phyloP scores from a whole-genome alignment of 2,797 vertebrate genomes.

The Phoxinus dragarum region DNA sequence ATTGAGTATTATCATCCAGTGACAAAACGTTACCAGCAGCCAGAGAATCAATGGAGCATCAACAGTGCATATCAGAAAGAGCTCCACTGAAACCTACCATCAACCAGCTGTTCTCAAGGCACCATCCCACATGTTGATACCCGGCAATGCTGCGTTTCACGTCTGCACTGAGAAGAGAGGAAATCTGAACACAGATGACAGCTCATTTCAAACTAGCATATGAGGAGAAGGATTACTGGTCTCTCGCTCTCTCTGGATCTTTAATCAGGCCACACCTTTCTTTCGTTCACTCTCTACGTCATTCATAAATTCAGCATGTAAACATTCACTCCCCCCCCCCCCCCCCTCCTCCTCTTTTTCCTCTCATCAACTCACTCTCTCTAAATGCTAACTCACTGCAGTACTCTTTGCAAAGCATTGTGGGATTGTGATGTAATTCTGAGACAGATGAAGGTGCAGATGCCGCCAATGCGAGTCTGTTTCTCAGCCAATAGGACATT shows the following conservation, averaged over 20 bases:
- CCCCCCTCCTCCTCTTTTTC: background rate
- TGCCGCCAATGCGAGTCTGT: conserved; percentile 56
- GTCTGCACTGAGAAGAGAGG: conserved; percentile 4
- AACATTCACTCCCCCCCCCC: conserved; percentile 25
- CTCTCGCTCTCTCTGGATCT: conserved; percentile 73
- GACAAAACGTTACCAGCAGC: conserved; percentile 9
- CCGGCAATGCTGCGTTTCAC: conserved; percentile 40
- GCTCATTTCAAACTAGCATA: conserved; percentile 44
- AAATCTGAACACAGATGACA: conserved; percentile 38
- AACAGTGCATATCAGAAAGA: background rate
- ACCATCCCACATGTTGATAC: conserved; percentile 68
- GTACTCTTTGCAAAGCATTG: conserved; percentile 82
- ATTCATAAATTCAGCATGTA: conserved; percentile 55
- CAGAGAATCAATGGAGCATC: conserved; percentile 6
- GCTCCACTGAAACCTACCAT: conserved; percentile 47
- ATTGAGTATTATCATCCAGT: background rate
- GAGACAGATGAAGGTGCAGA: conserved; percentile 78
- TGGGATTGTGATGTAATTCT: conserved; percentile 72
- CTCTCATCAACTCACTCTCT: no score
- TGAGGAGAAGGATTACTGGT: conserved; percentile 72
- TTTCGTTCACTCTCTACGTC: conserved; percentile 44
- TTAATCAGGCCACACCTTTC: conserved; percentile 78
- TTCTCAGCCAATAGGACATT: conserved; percentile 79
- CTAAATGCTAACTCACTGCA: conserved; percentile 86
- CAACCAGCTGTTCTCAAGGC: conserved; percentile 68